These are phyloP conservation scores for Scomber japonicus DNA, from an alignment of 2,113 vertebrate species.

Conservation along the genomic window DNA sequence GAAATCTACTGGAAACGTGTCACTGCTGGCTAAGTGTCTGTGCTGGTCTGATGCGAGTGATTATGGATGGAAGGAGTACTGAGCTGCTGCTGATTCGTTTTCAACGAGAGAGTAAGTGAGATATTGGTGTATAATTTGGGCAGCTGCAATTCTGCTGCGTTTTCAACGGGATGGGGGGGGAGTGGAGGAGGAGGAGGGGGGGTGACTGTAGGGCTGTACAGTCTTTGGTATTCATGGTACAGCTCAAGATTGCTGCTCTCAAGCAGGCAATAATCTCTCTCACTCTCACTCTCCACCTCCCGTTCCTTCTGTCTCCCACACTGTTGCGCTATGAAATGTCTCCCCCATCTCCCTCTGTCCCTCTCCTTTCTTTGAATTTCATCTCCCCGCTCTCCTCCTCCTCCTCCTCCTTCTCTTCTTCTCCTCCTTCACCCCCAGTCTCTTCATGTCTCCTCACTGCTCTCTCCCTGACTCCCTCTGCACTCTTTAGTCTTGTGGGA, in stretches of 20 bases:
- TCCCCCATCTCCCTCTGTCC: background rate
- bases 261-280: conserved; percentile 72
- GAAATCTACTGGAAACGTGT: background rate
- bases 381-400: background rate
- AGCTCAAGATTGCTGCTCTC: conserved; percentile 72
- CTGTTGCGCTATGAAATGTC: conserved; percentile 67
- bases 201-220: conserved; percentile 46
- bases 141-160: conserved; percentile 67
- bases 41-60: conserved; percentile 22
- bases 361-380: conserved; percentile 8
- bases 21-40: background rate
- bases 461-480: conserved; percentile 1
- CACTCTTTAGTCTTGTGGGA: conserved; percentile 59
- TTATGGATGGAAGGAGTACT: conserved; percentile 18
- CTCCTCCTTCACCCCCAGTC: background rate
- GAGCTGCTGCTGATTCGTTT: conserved; percentile 19
- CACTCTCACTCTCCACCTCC: conserved; percentile 26
- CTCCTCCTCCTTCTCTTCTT: background rate
- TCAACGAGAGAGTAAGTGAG: conserved; percentile 35
- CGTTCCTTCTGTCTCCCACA: conserved; percentile 58
- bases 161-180: conserved; percentile 19
- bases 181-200: background rate
- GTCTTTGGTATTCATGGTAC: conserved; percentile 77
- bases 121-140: conserved; percentile 55
- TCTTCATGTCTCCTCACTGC: conserved; percentile 10